Evolutionary conservation across 2,888 invertebrate species (phyloP), one percentile per base, ranked within the genome.

Genomic region (Aleiodes testaceus): DNA sequence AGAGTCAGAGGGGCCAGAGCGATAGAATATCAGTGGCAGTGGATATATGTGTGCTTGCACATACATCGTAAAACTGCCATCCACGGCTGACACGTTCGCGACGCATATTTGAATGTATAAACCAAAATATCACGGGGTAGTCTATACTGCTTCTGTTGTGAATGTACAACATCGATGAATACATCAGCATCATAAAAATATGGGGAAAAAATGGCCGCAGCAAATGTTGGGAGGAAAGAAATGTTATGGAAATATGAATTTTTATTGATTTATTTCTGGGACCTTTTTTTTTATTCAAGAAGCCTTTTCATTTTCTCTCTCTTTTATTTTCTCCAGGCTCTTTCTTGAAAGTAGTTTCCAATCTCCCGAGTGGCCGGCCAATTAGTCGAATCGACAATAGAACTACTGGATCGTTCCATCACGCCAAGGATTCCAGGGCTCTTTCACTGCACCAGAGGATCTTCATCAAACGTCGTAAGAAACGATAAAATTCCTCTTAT

Each of bases 91-190:
- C 71, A 71, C 71, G 66, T 66, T 71, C 49, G 66, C 66, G 52
- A 71, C 66, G 71, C 71, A 71, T 71, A 71, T 71, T 71, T 71
- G 71, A 71, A 71, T 71, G 66, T 52, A 71, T 71, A 66, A 71
- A 67, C 71, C 63, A 22, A 66, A 71, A 71, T 71, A 71, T 67
- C 66, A 66, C 66, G 44, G 26, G 16, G 26, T 36, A 61, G 59
- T 50, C 71, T 52, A 44, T 61, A 52, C 66, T 59, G 59, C 36
- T 36, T 45, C 65, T 22, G 50, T 30, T 30, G 49, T 65, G 52
- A 55, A 64, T 65, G 59, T 36, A 42, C 30, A 18, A 52, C 64
- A 53, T 44, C 55, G 70, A 70, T 70, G 65, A 65, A 65, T 70
- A 55, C 70, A 65, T 47, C 65, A 53, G 47, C 30, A 49, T 49